Conservation (phyloP, 2,113 vertebrate genomes). For the Pteropus alecto region DNA sequence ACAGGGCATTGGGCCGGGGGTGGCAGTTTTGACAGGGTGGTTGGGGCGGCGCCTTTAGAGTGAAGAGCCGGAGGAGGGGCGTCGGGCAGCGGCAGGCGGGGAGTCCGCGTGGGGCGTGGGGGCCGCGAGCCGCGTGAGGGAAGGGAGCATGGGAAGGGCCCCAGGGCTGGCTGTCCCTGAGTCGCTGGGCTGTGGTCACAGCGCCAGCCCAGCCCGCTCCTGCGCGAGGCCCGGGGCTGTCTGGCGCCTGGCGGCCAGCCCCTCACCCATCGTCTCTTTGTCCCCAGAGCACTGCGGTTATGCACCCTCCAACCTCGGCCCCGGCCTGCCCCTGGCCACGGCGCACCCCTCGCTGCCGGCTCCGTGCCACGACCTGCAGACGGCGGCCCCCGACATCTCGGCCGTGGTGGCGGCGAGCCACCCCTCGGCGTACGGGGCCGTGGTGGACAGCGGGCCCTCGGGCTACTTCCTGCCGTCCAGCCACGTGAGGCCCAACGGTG, state of each 20-base stretch:
- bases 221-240: too few relatives aligned
- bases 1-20: rapidly evolving
- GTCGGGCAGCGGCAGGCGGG: rapidly evolving
- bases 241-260: not conserved
- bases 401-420: conserved; percentile 86
- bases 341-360: conserved; percentile 89
- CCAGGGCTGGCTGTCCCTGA: too few relatives aligned
- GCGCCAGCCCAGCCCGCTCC: too few relatives aligned
- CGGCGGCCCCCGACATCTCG: conserved; percentile 88
- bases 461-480: conserved; percentile 89
- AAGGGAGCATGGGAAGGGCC: not conserved
- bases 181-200: too few relatives aligned
- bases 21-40: rapidly evolving
- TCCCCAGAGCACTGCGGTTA: conserved; percentile 94
- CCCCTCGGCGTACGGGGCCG: conserved; percentile 87
- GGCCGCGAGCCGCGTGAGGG: not conserved
- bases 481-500: conserved; percentile 88
- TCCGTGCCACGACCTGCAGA: conserved; percentile 92
- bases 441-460: conserved; percentile 84
- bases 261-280: conserved; percentile 60
- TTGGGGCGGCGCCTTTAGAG: not conserved
- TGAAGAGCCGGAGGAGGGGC: not conserved
- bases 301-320: conserved; percentile 85
- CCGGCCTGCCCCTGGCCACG: conserved; percentile 90
- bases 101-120: not conserved